Evolutionary conservation across 2,797 vertebrate genomes (phyloP), one percentile per base, ranked within the genome.

Genomic region (Cheirogaleus major): DNA sequence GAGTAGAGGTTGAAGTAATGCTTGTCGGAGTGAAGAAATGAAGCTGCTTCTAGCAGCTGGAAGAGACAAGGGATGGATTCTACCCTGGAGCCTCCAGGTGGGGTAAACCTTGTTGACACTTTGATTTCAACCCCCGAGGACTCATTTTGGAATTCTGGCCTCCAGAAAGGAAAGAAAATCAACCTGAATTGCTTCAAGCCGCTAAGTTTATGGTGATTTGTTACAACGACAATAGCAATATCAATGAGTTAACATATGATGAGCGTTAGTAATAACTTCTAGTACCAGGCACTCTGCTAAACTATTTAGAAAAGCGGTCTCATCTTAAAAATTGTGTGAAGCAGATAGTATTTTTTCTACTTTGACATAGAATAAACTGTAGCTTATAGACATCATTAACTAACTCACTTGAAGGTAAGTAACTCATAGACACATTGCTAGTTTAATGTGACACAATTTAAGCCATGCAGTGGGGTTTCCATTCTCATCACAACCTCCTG

Each of bases 261-360:
- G 41, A 65, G 22, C 11, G 12, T 7, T 89, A 57, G 55, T 25
- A 23, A 57, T 25, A 38, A 27, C n/a, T 83, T 69, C 48, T 17
- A 27, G 9, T 7, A 23, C n/a, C 69, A 76, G 73, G 30, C 8
- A 22, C 23, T 89, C 5, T 86, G 17, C 27, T 69, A 32, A 84
- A 15, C 35, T 76, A 4, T 72, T 81, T 50, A 43, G n/a, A 57
- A 30, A 65, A 82, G 8, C 38, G 9, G 30, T 52, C 69, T 82
- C 82, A 87, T 50, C 23, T 83, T 96, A 48, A 73, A 81, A 75
- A 63, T 50, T 35, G 15, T 4, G 9, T n/a, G 57, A 80, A 38
- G 7, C 20, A 52, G 52, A 55, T 48, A 57, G 43, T 35, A 35
- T 27, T 35, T 27, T n/a, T 30, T 89, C 10, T 17, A 43, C 48